Evolutionary conservation across 2,113 vertebrate genomes (phyloP).

Genomic region (Sterrhoptilus dennistouni): DNA sequence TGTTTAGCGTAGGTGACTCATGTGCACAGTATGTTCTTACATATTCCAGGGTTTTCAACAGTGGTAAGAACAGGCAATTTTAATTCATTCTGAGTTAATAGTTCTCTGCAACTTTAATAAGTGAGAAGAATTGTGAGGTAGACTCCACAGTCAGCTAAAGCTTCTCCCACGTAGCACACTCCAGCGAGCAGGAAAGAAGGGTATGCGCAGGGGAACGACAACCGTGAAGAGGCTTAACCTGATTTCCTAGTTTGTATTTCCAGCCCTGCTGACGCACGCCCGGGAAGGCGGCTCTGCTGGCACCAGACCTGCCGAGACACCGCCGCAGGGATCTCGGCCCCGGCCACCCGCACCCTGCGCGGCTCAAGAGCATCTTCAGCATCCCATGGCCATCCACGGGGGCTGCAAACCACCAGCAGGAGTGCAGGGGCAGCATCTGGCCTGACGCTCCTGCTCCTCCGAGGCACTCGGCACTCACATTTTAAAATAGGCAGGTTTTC

Average conservation of each 20-base stretch:
- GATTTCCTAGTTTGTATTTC: constrained; percentile 57
- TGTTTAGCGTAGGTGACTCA: neutral
- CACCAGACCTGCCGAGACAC: constrained; percentile 1
- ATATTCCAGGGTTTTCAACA: neutral
- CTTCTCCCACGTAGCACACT: neutral
- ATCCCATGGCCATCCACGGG: accelerated
- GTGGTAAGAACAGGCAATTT: neutral
- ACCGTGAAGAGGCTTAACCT: constrained; percentile 55
- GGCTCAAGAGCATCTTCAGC: neutral
- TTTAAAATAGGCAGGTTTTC: neutral
- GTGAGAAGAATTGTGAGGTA: neutral
- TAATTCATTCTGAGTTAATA: constrained; percentile 2
- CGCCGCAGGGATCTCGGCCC: neutral
- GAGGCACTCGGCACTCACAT: neutral
- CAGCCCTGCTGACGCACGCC: constrained; percentile 39
- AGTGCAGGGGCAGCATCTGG: neutral
- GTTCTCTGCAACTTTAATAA: neutral
- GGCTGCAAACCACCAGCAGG: neutral
- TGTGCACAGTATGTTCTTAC: neutral
- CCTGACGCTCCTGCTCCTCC: neutral
- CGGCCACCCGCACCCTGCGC: accelerated
- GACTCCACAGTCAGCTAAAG: constrained; percentile 23
- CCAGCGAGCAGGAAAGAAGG: constrained; percentile 16
- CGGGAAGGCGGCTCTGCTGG: neutral
- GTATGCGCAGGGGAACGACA: neutral